Evolutionary conservation across 2,888 invertebrate genomes (phyloP), one percentile per base, ranked within the genome.

Genomic region (Hartigia nigra): DNA sequence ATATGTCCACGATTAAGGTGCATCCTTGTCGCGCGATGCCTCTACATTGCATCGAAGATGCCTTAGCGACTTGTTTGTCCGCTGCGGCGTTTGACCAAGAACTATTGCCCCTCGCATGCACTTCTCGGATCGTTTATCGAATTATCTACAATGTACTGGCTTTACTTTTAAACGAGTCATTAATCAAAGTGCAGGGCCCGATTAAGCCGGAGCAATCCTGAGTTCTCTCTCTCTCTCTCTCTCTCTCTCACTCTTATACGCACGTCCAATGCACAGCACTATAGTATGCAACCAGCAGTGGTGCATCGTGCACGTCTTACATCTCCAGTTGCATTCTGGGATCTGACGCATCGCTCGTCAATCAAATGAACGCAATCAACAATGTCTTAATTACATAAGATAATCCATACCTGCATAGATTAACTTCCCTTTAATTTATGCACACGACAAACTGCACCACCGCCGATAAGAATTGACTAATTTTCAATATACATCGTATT

Each of bases 71-170:
- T 83, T 85, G 79, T 82, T 81, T 84, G 81, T 82, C 80, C 74
- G 81, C 76, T 80, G 55, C 55, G 23, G 82, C 82, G 83, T 84
- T 82, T 84, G 87, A 84, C 86, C 87, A 84, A 86, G 85, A 87
- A 87, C 85, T 87, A 85, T 87, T 86, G 86, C 82, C 86, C 84
- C 82, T 83, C 80, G 82, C 85, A 83, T 82, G 86, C 83, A 83
- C 81, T 81, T 79, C 81, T 81, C 81, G 83, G 55, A 55, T 55
- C 84, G 81, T 85, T 83, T 84, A 83, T 86, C 85, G 84, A 85
- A 86, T 86, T 84, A 84, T 85, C 85, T 86, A 85, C 86, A 85
- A 85, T 86, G 86, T 86, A 84, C 55, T 81, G 83, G 83, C 84
- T 85, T 80, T 84, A 80, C 82, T 55, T 84, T 82, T 79, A 85